phyloP scores from a whole-genome alignment of 2,113 vertebrate genomes.

The Sakesphorus luctuosus region DNA sequence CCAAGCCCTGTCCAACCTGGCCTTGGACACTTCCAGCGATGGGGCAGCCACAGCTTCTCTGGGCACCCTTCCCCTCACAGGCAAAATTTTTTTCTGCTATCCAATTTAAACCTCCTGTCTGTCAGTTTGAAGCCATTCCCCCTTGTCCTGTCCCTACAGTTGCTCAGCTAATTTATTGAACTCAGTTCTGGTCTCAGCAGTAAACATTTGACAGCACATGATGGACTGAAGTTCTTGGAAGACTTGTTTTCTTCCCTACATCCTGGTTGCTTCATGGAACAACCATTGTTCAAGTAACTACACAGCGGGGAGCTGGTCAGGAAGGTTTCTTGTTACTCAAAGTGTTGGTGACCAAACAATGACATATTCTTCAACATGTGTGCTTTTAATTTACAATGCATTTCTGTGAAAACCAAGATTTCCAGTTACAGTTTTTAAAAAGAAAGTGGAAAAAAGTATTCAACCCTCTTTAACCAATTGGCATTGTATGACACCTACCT shows the following conservation, averaged over 20 bases:
- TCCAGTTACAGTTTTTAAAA: neutral
- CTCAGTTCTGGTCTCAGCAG: neutral
- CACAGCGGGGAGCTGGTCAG: neutral
- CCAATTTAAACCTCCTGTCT: too few species aligned
- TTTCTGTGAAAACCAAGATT: neutral
- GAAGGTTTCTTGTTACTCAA: neutral
- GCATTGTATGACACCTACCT: neutral
- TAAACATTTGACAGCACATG: neutral
- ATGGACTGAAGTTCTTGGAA: conserved; percentile 1
- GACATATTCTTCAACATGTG: neutral
- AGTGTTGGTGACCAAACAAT: neutral
- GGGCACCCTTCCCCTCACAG: neutral
- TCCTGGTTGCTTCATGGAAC: neutral
- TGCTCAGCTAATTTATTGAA: neutral
- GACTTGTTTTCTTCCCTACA: neutral
- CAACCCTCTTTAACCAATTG: neutral
- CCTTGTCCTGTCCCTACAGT: neutral
- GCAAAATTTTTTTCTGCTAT: neutral
- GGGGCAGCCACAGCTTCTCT: neutral
- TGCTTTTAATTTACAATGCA: conserved; percentile 23
- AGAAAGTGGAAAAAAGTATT: neutral
- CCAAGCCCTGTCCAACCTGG: fast-evolving
- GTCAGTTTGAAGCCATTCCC: too few species aligned
- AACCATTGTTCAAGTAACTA: neutral
- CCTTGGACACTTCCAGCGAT: neutral